Conservation (phyloP, 2,113 vertebrate species). For the Malurus melanocephalus region DNA sequence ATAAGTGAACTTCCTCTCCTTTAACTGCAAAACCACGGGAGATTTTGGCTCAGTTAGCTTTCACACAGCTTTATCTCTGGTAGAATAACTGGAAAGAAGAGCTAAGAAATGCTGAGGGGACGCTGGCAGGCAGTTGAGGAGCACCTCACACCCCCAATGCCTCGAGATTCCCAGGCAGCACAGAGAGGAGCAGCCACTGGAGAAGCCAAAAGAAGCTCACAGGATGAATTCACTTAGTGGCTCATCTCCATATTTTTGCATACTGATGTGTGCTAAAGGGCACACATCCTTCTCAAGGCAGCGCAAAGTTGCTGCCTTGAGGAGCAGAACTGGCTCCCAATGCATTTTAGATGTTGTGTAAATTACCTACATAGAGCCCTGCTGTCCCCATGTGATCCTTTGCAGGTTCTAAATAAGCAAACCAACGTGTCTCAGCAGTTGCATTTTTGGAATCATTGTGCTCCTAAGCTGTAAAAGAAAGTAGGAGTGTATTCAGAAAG, state of each 20-base stretch:
- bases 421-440: not conserved
- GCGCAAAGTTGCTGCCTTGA: not conserved
- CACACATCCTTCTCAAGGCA: not conserved
- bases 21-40: not conserved
- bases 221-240: not conserved
- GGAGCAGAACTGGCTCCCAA: not conserved
- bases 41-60: slow-evolving; percentile 30
- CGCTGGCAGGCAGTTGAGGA: not conserved
- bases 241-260: not conserved
- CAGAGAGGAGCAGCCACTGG: not conserved
- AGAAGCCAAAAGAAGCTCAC: not conserved
- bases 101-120: slow-evolving; percentile 1
- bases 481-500: not conserved
- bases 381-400: not conserved
- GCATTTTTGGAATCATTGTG: not conserved
- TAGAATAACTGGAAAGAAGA: slow-evolving; percentile 33
- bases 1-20: slow-evolving; percentile 1
- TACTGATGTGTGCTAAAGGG: not conserved
- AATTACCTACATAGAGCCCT: not conserved
- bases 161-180: not conserved
- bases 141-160: not conserved
- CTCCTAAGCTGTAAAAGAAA: not conserved
- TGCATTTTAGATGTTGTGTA: not conserved
- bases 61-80: slow-evolving; percentile 20
- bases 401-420: not conserved